These are phyloP conservation scores for Drosophila ogumai DNA, from an alignment of 1,140 invertebrate species.

Conservation along the genomic window DNA sequence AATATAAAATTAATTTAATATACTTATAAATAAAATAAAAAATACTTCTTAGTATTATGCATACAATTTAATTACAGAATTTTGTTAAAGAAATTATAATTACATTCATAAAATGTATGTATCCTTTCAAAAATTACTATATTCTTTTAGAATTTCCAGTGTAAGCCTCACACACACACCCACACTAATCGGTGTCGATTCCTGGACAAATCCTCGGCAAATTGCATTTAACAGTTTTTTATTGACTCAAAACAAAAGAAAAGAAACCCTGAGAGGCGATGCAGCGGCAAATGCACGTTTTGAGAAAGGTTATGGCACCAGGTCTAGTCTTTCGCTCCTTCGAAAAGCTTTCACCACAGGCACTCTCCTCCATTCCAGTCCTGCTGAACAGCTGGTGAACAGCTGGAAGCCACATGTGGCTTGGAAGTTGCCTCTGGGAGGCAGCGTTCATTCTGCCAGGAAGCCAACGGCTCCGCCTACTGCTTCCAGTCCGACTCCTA, in stretches of 20 bases:
- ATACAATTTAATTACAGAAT: no score
- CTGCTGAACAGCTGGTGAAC: constrained; percentile 69
- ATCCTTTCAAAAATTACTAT: no score
- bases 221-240: constrained; percentile 39
- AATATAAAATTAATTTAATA: no score
- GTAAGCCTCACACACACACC: neutral
- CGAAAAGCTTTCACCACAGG: constrained; percentile 63
- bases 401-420: constrained; percentile 57
- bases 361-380: constrained; percentile 33
- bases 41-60: no score
- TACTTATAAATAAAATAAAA: no score
- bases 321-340: constrained; percentile 4
- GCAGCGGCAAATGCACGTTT: constrained; percentile 33
- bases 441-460: constrained; percentile 63
- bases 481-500: constrained; percentile 34
- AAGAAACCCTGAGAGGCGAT: neutral
- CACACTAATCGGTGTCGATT: neutral
- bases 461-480: constrained; percentile 69
- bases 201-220: constrained; percentile 12
- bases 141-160: neutral
- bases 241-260: constrained; percentile 14
- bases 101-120: neutral
- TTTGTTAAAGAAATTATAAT: neutral
- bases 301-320: constrained; percentile 14
- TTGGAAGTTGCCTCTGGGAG: constrained; percentile 40